Base-by-base conservation (phyloP, 2,113 vertebrate species). In the Serilophus lunatus region DNA sequence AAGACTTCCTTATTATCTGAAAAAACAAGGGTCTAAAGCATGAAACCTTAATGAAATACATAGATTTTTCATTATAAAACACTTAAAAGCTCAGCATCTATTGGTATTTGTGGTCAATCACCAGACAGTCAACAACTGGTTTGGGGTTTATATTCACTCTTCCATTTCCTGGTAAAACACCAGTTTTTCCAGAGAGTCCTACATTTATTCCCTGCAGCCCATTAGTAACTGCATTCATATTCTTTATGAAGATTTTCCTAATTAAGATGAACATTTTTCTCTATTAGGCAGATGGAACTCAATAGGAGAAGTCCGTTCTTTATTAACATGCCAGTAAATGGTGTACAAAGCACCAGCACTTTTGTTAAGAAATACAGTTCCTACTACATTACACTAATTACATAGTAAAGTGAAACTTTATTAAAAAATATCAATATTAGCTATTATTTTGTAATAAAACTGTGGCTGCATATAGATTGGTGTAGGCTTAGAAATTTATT, bases 61-160 rank as follows among this genome's bases (percentile, higher is more conserved):
- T 97, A 93, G 94, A 96, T 96, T 97, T 97, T 97, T 97, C 92
- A 97, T 97, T 97, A 97, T 96, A 95, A 95, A 97, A 92, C 96
- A 92, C 89, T 97, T 97, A 96, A 96, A 93, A 51, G 51, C 66
- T 86, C 89, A 89, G 59, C 66, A 36, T 87, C 63, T 96, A 92
- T 92, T 94, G 91, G 88, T 90, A 17, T 88, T 86, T 82, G 84
- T 86, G 93, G 91, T 91, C 88, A 96, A 72, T 91, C 92, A 92
- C 40, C 3, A 24, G 82, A 80, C 44, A 23, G 63, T 68, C 96
- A 93, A 95, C 90, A 96, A 95, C 83, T 92, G 81, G 66, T 95
- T 71, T 29, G 93, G 80, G 86, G 56, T 84, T 96, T 95, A 75
- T 84, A 78, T 95, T 88, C 14, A 45, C 57, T 96, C 71, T 85